phyloP scores from a whole-genome alignment of 23 tunicate species.

The Styela plicata region DNA sequence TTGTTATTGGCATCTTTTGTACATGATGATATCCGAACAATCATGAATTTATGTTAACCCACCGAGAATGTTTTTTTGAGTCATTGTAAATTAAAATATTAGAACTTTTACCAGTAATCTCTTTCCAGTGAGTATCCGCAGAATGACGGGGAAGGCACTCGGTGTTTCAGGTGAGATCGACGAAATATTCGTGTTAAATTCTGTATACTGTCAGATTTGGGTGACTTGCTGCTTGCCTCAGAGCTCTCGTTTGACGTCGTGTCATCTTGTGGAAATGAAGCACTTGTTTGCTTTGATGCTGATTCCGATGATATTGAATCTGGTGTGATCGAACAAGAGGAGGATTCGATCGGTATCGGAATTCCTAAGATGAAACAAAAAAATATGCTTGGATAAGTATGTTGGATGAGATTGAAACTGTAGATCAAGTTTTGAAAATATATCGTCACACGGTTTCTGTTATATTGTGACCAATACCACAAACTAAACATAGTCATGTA shows the following conservation, averaged over 20 bases:
- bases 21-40: too few species aligned
- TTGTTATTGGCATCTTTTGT: too few species aligned
- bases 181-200: slow-evolving; percentile 57
- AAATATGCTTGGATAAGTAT: too few species aligned
- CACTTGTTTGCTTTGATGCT: background rate
- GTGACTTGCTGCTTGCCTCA: slow-evolving; percentile 36
- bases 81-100: too few species aligned
- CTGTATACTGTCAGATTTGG: slow-evolving; percentile 21
- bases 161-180: slow-evolving; percentile 29
- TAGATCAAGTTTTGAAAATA: too few species aligned
- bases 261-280: background rate
- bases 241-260: background rate
- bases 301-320: slow-evolving; percentile 11
- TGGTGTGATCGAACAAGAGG: background rate
- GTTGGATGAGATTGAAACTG: too few species aligned
- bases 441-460: too few species aligned
- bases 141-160: slow-evolving; percentile 51
- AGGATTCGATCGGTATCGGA: background rate
- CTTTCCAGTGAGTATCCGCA: slow-evolving; percentile 75
- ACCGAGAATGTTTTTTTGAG: too few species aligned
- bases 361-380: too few species aligned
- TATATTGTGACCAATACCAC: too few species aligned
- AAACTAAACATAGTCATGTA: too few species aligned
- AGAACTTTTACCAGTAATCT: slow-evolving; percentile 80
- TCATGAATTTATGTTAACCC: too few species aligned